These are phyloP conservation scores for Corythornis leucogaster DNA, from an alignment of 2,797 vertebrate genomes.

Conservation along the genomic window DNA sequence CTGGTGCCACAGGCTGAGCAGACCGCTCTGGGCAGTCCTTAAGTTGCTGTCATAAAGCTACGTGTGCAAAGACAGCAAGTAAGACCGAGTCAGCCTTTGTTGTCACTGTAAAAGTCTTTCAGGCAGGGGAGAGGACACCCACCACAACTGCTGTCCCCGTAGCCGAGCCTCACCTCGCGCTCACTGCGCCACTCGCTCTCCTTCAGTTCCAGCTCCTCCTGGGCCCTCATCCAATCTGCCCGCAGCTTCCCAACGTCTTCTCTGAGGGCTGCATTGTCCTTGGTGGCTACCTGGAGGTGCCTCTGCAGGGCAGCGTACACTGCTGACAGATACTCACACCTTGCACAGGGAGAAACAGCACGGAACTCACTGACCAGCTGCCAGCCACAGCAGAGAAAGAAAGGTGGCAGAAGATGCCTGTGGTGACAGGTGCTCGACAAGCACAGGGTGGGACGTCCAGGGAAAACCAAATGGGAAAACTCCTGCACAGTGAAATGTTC, in stretches of 20 bases:
- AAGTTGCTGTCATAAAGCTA: slow-evolving; percentile 78
- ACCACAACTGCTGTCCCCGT: accelerated
- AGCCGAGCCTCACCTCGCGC: slow-evolving; percentile 78
- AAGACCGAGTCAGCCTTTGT: background rate
- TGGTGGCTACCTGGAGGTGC: slow-evolving; percentile 83
- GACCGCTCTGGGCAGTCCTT: slow-evolving; percentile 77
- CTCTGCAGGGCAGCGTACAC: slow-evolving; percentile 83
- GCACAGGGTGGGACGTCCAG: too few relatives aligned
- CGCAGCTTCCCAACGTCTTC: slow-evolving; percentile 87
- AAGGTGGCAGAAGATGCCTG: too few relatives aligned
- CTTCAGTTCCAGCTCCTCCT: slow-evolving; percentile 82
- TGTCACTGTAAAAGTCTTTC: background rate
- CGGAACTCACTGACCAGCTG: background rate
- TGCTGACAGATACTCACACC: slow-evolving; percentile 82
- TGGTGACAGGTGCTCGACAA: too few relatives aligned
- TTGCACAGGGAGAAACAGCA: slow-evolving; percentile 53
- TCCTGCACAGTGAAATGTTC: too few relatives aligned
- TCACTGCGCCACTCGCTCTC: slow-evolving; percentile 84
- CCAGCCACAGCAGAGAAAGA: background rate
- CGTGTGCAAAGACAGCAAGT: slow-evolving; percentile 33
- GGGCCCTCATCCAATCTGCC: slow-evolving; percentile 85
- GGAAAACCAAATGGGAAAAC: too few relatives aligned
- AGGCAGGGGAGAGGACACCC: background rate
- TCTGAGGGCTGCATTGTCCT: slow-evolving; percentile 80
- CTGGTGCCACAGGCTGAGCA: slow-evolving; percentile 85